phyloP scores from a whole-genome alignment of 2,888 invertebrate genomes.

The Podabrus alpinus region DNA sequence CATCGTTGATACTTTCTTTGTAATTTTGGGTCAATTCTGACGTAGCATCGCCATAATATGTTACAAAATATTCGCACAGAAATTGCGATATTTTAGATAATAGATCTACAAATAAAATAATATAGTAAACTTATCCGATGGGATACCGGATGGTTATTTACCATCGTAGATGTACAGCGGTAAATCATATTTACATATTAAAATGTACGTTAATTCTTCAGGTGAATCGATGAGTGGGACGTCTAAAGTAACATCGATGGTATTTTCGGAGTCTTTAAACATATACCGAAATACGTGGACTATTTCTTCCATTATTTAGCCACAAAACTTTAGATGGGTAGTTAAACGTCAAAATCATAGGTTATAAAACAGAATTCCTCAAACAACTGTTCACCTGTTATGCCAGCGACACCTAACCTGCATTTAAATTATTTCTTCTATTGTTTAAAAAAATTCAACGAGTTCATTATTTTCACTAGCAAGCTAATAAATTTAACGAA shows the following conservation, averaged over 20 bases:
- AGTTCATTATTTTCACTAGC: background rate
- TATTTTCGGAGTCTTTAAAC: constrained; percentile 49
- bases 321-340: background rate
- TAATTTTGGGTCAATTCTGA: constrained; percentile 65
- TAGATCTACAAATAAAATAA: constrained; percentile 17
- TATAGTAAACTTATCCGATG: background rate
- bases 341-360: background rate
- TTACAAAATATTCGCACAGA: constrained; percentile 67
- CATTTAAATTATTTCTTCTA: background rate
- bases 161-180: constrained; percentile 72
- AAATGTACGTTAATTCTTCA: constrained; percentile 67
- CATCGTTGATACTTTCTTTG: constrained; percentile 66
- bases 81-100: constrained; percentile 52
- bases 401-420: background rate
- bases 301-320: constrained; percentile 26
- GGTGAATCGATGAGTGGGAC: constrained; percentile 51
- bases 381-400: background rate
- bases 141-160: constrained; percentile 40
- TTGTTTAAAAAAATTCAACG: background rate
- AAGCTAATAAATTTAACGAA: background rate
- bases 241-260: background rate
- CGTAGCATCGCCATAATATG: constrained; percentile 69
- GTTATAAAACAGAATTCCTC: background rate
- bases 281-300: constrained; percentile 60
- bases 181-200: constrained; percentile 69